A percentile compares a stretch with the other conserved stretches of the same genome.
Evolutionary conservation across 2,888 invertebrate species (phyloP).

Genomic region (Ryuthela nishihirai): DNA sequence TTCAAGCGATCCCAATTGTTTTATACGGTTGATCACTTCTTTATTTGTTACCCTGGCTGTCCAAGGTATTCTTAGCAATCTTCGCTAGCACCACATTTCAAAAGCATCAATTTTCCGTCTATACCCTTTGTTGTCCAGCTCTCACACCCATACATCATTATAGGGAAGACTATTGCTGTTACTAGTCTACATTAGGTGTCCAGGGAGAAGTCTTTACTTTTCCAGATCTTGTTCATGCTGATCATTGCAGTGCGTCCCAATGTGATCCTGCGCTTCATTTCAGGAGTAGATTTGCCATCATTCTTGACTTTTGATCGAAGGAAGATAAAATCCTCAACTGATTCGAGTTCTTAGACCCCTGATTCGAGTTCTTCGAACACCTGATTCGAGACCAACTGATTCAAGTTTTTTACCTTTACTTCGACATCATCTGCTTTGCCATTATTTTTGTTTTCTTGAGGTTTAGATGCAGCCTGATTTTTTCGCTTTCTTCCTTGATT

Average conservation of each 20-base stretch:
- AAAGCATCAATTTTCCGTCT: not conserved
- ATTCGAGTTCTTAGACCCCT: not conserved
- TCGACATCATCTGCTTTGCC: too few relatives aligned
- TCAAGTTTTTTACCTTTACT: not conserved
- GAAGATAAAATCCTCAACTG: not conserved
- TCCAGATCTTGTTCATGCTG: too few relatives aligned
- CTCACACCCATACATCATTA: not conserved
- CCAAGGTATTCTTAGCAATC: not conserved
- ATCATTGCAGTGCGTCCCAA: not conserved
- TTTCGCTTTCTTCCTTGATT: too few relatives aligned
- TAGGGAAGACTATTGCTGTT: not conserved
- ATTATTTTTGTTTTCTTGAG: too few relatives aligned
- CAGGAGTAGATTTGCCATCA: not conserved
- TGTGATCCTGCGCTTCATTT: not conserved
- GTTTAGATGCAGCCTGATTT: too few relatives aligned
- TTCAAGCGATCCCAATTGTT: too few relatives aligned
- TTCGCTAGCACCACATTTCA: not conserved
- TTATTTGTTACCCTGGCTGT: not conserved
- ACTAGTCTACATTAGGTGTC: not conserved
- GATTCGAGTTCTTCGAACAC: not conserved
- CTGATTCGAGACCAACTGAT: not conserved
- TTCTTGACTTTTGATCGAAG: not conserved
- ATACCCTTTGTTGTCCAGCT: not conserved
- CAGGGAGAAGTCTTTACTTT: not conserved
- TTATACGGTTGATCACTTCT: not conserved